phyloP scores from a whole-genome alignment of 1,140 invertebrate genomes.

The Metopolophium dirhodum region DNA sequence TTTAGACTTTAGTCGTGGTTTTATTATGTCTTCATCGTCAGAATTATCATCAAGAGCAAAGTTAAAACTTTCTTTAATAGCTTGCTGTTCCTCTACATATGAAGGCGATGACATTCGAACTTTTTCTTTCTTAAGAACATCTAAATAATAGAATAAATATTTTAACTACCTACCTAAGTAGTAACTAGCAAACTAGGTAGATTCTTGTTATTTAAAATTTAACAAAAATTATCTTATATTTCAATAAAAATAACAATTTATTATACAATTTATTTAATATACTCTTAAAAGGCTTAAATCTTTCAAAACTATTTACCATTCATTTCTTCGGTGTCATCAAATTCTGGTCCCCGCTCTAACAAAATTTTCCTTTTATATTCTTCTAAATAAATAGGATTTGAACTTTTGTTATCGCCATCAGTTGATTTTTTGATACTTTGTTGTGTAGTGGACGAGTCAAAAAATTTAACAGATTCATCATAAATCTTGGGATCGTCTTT shows the following conservation, averaged over 20 bases:
- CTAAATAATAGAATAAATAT: constrained; percentile 50
- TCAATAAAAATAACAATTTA: background rate
- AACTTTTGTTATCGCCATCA: constrained; percentile 60
- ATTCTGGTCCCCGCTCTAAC: constrained; percentile 72
- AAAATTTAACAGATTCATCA: constrained; percentile 78
- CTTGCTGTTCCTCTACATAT: constrained; percentile 75
- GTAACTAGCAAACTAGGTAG: background rate
- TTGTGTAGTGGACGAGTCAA: constrained; percentile 64
- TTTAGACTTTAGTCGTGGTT: constrained; percentile 66
- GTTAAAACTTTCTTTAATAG: constrained; percentile 74
- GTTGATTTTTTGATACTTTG: constrained; percentile 61
- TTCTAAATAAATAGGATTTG: constrained; percentile 70
- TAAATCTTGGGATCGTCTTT: constrained; percentile 89
- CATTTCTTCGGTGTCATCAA: constrained; percentile 67
- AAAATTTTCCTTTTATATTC: constrained; percentile 84
- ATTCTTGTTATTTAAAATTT: background rate
- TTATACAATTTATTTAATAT: background rate
- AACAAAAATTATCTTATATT: background rate
- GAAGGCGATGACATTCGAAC: constrained; percentile 63
- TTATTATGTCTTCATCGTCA: constrained; percentile 65
- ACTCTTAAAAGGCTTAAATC: background rate
- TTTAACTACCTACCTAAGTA: constrained; percentile 50
- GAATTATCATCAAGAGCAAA: constrained; percentile 65
- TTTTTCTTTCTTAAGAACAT: constrained; percentile 58
- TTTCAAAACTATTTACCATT: constrained; percentile 59